Percentiles rank a stretch among this genome's conserved stretches.
Evolutionary conservation across 1,140 invertebrate species (phyloP).

Genomic region (Scaptomyza pallida): DNA sequence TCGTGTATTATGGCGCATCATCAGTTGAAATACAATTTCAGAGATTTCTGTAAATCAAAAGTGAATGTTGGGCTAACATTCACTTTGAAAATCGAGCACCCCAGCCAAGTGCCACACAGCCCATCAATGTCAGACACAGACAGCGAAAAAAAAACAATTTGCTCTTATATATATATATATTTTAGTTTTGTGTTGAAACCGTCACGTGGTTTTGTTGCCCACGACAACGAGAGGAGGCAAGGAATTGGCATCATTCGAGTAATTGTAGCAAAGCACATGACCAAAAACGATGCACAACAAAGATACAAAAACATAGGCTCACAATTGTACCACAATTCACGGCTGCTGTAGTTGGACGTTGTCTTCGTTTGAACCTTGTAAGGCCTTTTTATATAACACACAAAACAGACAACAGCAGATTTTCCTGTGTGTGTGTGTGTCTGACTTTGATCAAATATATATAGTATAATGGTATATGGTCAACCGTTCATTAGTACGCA

Average conservation of each 20-base stretch:
- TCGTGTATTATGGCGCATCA: constrained; percentile 69
- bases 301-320: constrained; percentile 48
- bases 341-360: constrained; percentile 35
- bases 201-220: constrained; percentile 33
- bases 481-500: constrained; percentile 56
- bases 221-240: constrained; percentile 1
- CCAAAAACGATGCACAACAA: constrained; percentile 47
- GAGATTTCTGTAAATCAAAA: constrained; percentile 57
- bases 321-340: constrained; percentile 64
- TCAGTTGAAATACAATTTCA: constrained; percentile 35
- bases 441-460: background rate
- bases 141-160: constrained; percentile 56
- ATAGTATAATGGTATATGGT: constrained; percentile 2
- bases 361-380: constrained; percentile 58
- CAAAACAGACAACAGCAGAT: constrained; percentile 26
- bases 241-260: constrained; percentile 38
- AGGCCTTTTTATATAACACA: constrained; percentile 56
- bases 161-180: constrained; percentile 28
- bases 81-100: constrained; percentile 70
- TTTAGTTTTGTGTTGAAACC: constrained; percentile 22
- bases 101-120: constrained; percentile 40
- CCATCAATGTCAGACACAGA: constrained; percentile 51
- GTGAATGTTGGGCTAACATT: constrained; percentile 71
- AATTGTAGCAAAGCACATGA: constrained; percentile 67
- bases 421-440: constrained; percentile 6